A percentile compares a stretch with the other conserved stretches of the same genome.
These are phyloP conservation scores for Panagrolaimus sp. DNA, from an alignment of 1,140 invertebrate species.

Conservation along the genomic window DNA sequence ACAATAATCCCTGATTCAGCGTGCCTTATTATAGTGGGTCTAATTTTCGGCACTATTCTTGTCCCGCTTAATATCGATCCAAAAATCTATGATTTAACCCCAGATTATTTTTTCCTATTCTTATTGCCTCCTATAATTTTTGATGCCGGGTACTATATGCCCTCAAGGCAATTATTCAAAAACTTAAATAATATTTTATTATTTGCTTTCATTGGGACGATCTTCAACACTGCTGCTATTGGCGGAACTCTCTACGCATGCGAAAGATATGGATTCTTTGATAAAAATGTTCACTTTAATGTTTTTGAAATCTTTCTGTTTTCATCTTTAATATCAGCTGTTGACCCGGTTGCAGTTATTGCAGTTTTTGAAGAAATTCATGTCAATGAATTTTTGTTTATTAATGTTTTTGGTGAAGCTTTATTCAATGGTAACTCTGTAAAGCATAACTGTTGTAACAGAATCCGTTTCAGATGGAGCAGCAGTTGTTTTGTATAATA, in stretches of 20 bases:
- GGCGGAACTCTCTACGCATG: slow-evolving; percentile 25
- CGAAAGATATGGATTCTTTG: slow-evolving; percentile 28
- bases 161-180: slow-evolving; percentile 87
- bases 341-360: slow-evolving; percentile 89
- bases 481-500: slow-evolving; percentile 65
- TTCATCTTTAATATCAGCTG: slow-evolving; percentile 86
- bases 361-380: slow-evolving; percentile 65
- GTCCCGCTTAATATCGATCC: slow-evolving; percentile 35
- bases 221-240: slow-evolving; percentile 55
- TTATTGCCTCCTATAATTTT: slow-evolving; percentile 62
- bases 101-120: slow-evolving; percentile 51
- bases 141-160: slow-evolving; percentile 83
- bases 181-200: slow-evolving; percentile 89
- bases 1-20: slow-evolving; percentile 52
- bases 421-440: slow-evolving; percentile 16
- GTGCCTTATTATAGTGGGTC: slow-evolving; percentile 52
- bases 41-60: slow-evolving; percentile 42
- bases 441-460: no score
- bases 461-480: no score
- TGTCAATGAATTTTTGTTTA: slow-evolving; percentile 7
- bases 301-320: slow-evolving; percentile 82
- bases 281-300: slow-evolving; percentile 57
- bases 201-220: slow-evolving; percentile 78
- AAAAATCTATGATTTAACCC: slow-evolving; percentile 34
- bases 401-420: slow-evolving; percentile 12